Conservation (phyloP, 2,113 vertebrate species). For the Bos indicus region DNA sequence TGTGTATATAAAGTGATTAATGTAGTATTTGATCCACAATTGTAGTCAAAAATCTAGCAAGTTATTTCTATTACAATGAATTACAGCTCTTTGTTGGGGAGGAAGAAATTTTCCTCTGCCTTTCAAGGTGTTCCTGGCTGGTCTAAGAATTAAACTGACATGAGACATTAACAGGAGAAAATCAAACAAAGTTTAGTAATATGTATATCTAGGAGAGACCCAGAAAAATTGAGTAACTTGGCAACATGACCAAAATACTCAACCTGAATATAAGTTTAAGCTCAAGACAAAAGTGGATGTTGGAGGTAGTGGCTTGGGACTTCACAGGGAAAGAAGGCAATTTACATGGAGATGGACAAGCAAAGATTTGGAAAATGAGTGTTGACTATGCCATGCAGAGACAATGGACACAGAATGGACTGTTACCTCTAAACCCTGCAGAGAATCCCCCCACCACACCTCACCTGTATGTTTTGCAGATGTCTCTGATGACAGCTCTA, state of each 20-base stretch:
- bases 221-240: background rate
- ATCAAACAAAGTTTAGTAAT: background rate
- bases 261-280: background rate
- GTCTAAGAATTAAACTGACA: background rate
- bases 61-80: background rate
- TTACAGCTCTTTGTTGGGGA: background rate
- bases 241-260: background rate
- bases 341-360: background rate
- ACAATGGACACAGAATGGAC: background rate
- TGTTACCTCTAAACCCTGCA: background rate
- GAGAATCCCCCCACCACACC: background rate
- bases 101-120: background rate
- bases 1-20: background rate
- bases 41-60: background rate
- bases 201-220: too few species aligned
- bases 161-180: background rate
- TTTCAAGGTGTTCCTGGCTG: background rate
- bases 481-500: background rate
- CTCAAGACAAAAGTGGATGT: background rate
- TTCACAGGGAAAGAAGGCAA: background rate
- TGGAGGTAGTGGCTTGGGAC: background rate
- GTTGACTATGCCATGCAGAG: background rate
- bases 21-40: background rate
- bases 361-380: background rate
- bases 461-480: background rate